Conservation (phyloP, 1,140 invertebrate species). For the Polypedilum vanderplanki region DNA sequence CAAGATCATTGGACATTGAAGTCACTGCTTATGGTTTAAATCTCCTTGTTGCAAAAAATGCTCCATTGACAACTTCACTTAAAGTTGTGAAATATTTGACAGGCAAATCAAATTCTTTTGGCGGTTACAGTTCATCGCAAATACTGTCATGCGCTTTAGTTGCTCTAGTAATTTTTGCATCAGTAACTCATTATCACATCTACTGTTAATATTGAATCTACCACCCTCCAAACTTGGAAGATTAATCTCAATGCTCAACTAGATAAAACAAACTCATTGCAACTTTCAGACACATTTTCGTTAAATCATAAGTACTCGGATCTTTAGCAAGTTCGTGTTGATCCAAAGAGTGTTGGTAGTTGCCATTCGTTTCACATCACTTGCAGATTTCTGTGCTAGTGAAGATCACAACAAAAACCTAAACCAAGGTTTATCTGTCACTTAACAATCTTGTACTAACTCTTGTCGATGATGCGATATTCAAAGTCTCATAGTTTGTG, state of each 20-base stretch:
- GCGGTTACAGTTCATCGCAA: slow-evolving; percentile 69
- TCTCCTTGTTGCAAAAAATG: slow-evolving; percentile 53
- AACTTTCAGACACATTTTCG: slow-evolving; percentile 45
- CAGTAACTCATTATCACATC: slow-evolving; percentile 35
- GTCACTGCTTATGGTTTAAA: slow-evolving; percentile 69
- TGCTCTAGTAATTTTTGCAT: slow-evolving; percentile 55
- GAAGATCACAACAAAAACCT: background rate
- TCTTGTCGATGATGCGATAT: background rate
- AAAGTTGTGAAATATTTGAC: slow-evolving; percentile 61
- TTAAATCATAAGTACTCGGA: slow-evolving; percentile 33
- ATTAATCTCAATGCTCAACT: slow-evolving; percentile 31
- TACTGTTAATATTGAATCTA: slow-evolving; percentile 33
- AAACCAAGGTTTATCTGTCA: background rate
- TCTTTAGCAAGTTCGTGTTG: background rate
- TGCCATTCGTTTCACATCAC: background rate
- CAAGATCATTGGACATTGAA: slow-evolving; percentile 63
- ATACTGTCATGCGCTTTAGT: slow-evolving; percentile 61
- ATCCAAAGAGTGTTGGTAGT: background rate
- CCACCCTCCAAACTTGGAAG: background rate
- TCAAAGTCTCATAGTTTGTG: background rate
- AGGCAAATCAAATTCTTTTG: slow-evolving; percentile 63
- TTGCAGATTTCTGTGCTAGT: slow-evolving; percentile 15
- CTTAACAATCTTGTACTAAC: background rate
- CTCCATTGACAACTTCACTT: slow-evolving; percentile 50
- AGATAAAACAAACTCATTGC: slow-evolving; percentile 44